phyloP scores from a whole-genome alignment of 2,888 invertebrate genomes.

The Apodemia duryi region DNA sequence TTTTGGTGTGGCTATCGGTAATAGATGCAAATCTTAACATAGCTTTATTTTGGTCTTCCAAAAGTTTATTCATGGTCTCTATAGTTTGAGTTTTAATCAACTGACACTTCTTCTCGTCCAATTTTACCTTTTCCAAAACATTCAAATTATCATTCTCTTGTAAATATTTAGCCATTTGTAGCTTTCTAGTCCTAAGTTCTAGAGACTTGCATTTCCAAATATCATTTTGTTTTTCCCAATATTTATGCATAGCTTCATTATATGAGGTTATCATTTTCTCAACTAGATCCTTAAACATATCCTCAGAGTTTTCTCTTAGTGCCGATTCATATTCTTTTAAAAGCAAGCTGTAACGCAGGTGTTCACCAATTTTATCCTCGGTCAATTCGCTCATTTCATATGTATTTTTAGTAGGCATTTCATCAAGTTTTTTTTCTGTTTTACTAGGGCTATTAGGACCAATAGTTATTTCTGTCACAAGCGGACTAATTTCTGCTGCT shows the following conservation, averaged over 20 bases:
- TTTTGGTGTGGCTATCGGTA: constrained; percentile 76
- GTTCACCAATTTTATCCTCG: constrained; percentile 55
- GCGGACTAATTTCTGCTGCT: constrained; percentile 73
- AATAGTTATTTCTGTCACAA: constrained; percentile 74
- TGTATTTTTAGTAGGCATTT: constrained; percentile 37
- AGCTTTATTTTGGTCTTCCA: constrained; percentile 72
- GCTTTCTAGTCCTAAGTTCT: constrained; percentile 58
- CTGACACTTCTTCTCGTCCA: constrained; percentile 74
- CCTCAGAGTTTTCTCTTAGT: constrained; percentile 49
- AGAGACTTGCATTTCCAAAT: constrained; percentile 57
- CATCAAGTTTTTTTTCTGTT: constrained; percentile 34
- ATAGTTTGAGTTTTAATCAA: constrained; percentile 57
- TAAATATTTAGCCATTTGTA: constrained; percentile 61
- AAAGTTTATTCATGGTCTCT: constrained; percentile 70
- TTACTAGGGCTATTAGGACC: constrained; percentile 57
- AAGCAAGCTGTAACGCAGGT: constrained; percentile 53
- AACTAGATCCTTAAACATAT: constrained; percentile 51
- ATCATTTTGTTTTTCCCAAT: constrained; percentile 54
- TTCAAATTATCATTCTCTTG: constrained; percentile 74
- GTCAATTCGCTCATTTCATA: constrained; percentile 43
- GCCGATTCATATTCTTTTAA: constrained; percentile 55
- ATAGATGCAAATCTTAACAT: constrained; percentile 74
- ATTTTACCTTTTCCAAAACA: constrained; percentile 57
- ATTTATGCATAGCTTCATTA: constrained; percentile 50
- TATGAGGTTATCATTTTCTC: constrained; percentile 56